phyloP scores from a whole-genome alignment of 1,140 invertebrate genomes.

The Venturia canescens region DNA sequence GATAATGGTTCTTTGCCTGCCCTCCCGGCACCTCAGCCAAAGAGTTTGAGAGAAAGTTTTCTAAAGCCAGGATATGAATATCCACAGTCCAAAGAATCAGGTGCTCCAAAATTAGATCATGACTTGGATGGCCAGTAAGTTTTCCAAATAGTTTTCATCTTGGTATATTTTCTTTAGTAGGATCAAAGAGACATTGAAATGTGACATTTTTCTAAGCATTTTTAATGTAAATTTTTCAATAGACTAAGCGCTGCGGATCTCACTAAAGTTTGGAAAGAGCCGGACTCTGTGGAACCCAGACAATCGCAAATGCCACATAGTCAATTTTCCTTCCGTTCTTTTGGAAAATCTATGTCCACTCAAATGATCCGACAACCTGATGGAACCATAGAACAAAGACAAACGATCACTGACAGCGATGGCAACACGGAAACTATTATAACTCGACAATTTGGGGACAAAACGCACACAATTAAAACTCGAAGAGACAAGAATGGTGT shows the following conservation, averaged over 20 bases:
- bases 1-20: conserved; percentile 26
- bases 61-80: conserved; percentile 72
- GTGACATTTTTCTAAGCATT: background rate
- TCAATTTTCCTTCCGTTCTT: conserved; percentile 54
- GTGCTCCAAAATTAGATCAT: conserved; percentile 68
- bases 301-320: conserved; percentile 2
- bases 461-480: conserved; percentile 72
- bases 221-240: conserved; percentile 21
- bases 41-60: conserved; percentile 72
- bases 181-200: conserved; percentile 24
- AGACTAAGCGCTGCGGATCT: conserved; percentile 73
- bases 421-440: conserved; percentile 77
- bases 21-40: conserved; percentile 47
- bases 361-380: conserved; percentile 70
- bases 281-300: conserved; percentile 33
- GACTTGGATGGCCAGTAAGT: conserved; percentile 78
- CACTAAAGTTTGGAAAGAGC: conserved; percentile 66
- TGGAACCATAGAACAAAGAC: conserved; percentile 74
- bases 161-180: background rate
- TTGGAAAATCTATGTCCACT: conserved; percentile 67
- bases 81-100: conserved; percentile 43
- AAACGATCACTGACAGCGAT: conserved; percentile 73
- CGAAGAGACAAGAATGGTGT: conserved; percentile 74
- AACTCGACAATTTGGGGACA: conserved; percentile 72
- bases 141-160: background rate